Conservation (phyloP, 2,888 invertebrate genomes). For the Papilio demoleus region DNA sequence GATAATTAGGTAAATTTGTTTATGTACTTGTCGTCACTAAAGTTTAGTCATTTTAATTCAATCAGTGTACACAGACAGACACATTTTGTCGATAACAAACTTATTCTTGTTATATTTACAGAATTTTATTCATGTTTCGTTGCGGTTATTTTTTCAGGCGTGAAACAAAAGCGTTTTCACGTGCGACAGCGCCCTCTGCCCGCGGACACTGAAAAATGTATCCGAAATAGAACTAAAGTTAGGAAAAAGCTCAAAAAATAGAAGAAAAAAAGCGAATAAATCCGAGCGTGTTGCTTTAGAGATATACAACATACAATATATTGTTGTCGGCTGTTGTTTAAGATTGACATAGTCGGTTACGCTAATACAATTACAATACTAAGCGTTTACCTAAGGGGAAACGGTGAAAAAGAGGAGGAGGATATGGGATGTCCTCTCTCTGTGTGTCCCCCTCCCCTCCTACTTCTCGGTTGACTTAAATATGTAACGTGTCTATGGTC, state of each 20-base stretch:
- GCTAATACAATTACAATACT: too few relatives aligned
- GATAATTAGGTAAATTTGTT: neutral
- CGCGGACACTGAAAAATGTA: slow-evolving; percentile 11
- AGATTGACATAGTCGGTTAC: too few relatives aligned
- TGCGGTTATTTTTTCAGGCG: slow-evolving; percentile 19
- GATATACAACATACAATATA: neutral
- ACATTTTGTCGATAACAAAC: neutral
- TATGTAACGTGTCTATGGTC: too few relatives aligned
- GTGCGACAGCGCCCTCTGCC: slow-evolving; percentile 11
- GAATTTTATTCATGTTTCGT: neutral
- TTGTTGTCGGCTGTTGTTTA: too few relatives aligned
- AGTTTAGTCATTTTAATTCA: neutral
- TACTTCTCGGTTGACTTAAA: too few relatives aligned
- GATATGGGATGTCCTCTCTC: too few relatives aligned
- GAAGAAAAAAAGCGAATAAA: neutral
- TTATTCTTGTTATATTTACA: slow-evolving; percentile 4
- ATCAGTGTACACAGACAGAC: neutral
- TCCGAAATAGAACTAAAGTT: neutral
- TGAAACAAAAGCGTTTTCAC: slow-evolving; percentile 20
- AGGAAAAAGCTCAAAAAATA: neutral
- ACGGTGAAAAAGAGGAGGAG: too few relatives aligned
- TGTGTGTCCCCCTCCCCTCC: too few relatives aligned
- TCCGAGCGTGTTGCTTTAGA: neutral
- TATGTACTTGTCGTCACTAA: neutral
- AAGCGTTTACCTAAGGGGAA: too few relatives aligned